Evolutionary conservation across 2,113 vertebrate genomes (phyloP).

Genomic region (Marcusenius ussheri): DNA sequence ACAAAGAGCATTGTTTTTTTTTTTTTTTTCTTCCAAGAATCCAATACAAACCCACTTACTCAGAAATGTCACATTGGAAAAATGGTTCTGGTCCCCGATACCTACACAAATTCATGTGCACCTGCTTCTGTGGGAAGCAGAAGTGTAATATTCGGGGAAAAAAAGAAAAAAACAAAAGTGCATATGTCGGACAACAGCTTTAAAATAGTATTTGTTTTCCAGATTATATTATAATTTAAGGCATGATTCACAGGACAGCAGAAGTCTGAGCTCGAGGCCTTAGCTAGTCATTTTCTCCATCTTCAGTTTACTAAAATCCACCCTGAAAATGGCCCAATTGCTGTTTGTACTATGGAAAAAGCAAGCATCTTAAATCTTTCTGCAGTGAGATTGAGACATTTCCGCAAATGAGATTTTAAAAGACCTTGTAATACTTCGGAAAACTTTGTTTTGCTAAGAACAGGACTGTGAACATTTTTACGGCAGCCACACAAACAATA

Average conservation of each 20-base stretch:
- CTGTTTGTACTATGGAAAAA: background rate
- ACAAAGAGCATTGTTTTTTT: background rate
- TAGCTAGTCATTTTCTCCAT: background rate
- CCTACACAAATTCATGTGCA: background rate
- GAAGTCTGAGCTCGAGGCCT: background rate
- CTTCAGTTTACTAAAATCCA: background rate
- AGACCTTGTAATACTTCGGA: background rate
- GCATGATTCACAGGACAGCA: background rate
- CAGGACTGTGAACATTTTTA: background rate
- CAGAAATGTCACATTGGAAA: conserved; percentile 23
- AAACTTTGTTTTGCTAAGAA: background rate
- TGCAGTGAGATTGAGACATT: background rate
- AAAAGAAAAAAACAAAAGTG: background rate
- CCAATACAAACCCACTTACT: conserved; percentile 2
- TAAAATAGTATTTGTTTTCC: background rate
- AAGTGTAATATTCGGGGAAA: background rate
- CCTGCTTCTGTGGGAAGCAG: background rate
- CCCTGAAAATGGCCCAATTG: background rate
- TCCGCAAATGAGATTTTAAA: background rate
- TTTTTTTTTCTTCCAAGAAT: background rate
- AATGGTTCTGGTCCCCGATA: background rate
- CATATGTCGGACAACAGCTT: background rate
- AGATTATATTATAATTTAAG: background rate
- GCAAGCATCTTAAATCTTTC: background rate
- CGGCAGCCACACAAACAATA: background rate